phyloP scores from a whole-genome alignment of 2,888 invertebrate species.

The Caenorhabditis japonica region DNA sequence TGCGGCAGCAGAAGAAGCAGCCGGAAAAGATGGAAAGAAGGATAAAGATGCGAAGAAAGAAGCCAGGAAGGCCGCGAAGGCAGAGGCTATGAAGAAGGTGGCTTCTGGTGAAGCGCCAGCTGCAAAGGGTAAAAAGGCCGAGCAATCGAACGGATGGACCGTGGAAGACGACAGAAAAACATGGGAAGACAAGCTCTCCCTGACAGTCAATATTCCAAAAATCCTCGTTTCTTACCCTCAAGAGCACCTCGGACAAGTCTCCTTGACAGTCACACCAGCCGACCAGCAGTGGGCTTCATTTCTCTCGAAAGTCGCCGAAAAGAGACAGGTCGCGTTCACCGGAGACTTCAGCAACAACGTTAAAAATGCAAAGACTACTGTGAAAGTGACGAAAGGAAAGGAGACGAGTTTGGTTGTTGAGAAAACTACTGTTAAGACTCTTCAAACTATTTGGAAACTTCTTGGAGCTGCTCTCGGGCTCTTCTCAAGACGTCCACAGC shows the following conservation, averaged over 20 bases:
- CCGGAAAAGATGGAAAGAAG: slow-evolving; percentile 18
- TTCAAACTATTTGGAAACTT: slow-evolving; percentile 35
- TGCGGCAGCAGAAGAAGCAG: neutral
- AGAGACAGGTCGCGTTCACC: slow-evolving; percentile 51
- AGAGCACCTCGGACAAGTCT: slow-evolving; percentile 37
- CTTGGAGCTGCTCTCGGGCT: slow-evolving; percentile 57
- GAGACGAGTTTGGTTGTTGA: slow-evolving; percentile 10
- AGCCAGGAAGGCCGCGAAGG: slow-evolving; percentile 55
- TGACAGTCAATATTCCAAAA: slow-evolving; percentile 54
- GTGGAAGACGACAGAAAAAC: slow-evolving; percentile 55
- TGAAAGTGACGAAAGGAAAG: slow-evolving; percentile 36
- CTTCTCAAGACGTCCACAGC: slow-evolving; percentile 49
- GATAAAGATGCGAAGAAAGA: slow-evolving; percentile 52
- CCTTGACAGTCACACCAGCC: slow-evolving; percentile 32
- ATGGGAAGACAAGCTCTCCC: slow-evolving; percentile 57
- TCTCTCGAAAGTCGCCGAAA: slow-evolving; percentile 46
- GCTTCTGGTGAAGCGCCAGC: slow-evolving; percentile 17
- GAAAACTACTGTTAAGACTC: slow-evolving; percentile 15
- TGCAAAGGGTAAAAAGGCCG: slow-evolving; percentile 14
- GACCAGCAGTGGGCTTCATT: slow-evolving; percentile 55
- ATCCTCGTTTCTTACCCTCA: slow-evolving; percentile 25
- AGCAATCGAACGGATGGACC: slow-evolving; percentile 14
- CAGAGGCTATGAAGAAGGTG: slow-evolving; percentile 57
- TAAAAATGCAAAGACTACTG: slow-evolving; percentile 43
- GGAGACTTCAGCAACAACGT: slow-evolving; percentile 51